A percentile compares a stretch with the other conserved stretches of the same genome.
These are phyloP conservation scores for Callipepla californica DNA, from an alignment of 2,113 vertebrate species.

Conservation along the genomic window DNA sequence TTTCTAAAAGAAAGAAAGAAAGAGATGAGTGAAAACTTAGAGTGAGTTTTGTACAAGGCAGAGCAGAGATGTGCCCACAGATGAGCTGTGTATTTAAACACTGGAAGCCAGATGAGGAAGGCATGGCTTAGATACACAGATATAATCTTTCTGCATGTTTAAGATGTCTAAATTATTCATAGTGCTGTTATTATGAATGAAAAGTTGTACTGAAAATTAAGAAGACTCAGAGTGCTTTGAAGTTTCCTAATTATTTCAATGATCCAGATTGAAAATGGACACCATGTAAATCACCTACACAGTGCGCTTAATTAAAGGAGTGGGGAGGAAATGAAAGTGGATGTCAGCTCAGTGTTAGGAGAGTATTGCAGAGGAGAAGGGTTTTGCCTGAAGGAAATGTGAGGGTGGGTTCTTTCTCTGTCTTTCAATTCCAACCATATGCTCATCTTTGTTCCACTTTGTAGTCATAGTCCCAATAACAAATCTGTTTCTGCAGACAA, in stretches of 20 bases:
- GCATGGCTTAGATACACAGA: not conserved
- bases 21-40: not conserved
- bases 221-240: not conserved
- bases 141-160: not conserved
- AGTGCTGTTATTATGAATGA: not conserved
- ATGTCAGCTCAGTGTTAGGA: not conserved
- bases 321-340: not conserved
- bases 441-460: not conserved
- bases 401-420: not conserved
- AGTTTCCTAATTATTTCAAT: not conserved
- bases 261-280: not conserved
- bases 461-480: accelerated
- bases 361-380: not conserved
- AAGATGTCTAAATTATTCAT: not conserved
- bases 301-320: not conserved
- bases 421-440: not conserved
- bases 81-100: not conserved
- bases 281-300: not conserved
- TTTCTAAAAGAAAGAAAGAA: not conserved
- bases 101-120: not conserved
- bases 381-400: not conserved
- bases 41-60: accelerated
- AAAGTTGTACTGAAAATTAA: not conserved
- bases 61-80: not conserved
- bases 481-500: not conserved